Evolutionary conservation across 2,888 invertebrate species (phyloP).

Genomic region (Drosophila nigricruria): DNA sequence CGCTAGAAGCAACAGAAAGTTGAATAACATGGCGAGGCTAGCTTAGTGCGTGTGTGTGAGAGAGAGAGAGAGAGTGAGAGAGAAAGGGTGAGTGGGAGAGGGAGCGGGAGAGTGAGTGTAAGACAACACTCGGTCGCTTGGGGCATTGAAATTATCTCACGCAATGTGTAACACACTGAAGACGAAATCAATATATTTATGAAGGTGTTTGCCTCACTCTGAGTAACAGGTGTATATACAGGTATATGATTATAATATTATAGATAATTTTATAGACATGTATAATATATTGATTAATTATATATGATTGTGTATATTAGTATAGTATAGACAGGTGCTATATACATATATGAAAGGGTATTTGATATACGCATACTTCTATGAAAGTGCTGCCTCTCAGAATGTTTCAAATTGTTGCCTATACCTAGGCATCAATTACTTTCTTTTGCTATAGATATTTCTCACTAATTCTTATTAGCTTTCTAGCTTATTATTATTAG

Average conservation of each 20-base stretch:
- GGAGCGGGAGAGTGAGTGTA: neutral
- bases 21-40: neutral
- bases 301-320: too few relatives aligned
- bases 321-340: too few relatives aligned
- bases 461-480: too few relatives aligned
- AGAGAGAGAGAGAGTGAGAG: neutral
- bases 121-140: slow-evolving; percentile 4
- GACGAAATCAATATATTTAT: neutral
- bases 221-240: neutral
- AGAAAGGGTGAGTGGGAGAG: neutral
- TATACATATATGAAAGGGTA: too few relatives aligned
- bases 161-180: slow-evolving; percentile 12
- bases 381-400: too few relatives aligned
- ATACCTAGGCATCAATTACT: too few relatives aligned
- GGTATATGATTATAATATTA: neutral
- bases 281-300: too few relatives aligned
- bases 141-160: slow-evolving; percentile 12
- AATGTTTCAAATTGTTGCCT: too few relatives aligned
- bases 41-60: neutral
- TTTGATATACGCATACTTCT: too few relatives aligned
- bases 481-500: too few relatives aligned
- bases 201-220: neutral
- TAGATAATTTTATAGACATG: neutral
- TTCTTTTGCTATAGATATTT: too few relatives aligned
- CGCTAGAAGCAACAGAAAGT: slow-evolving; percentile 16